Evolutionary conservation across 92 coral and sea anemone species (phyloP).

Genomic region (Palythoa caribaeorum): DNA sequence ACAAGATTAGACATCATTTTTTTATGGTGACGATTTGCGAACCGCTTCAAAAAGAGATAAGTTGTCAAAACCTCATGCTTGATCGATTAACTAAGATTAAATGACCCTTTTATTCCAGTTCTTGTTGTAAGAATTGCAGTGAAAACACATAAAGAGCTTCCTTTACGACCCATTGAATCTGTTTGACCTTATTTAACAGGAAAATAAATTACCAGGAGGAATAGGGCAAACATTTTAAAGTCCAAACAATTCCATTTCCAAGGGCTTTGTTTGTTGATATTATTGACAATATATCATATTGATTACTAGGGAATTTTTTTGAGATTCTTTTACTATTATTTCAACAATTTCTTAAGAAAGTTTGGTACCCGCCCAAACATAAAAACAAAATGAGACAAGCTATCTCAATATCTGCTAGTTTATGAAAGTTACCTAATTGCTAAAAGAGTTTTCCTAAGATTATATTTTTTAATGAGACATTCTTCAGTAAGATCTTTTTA

Average conservation of each 20-base stretch:
- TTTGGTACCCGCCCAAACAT: constrained; percentile 42
- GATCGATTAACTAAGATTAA: constrained; percentile 39
- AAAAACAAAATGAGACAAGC: constrained; percentile 21
- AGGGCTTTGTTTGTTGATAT: background rate
- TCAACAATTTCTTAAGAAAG: constrained; percentile 16
- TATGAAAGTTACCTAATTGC: constrained; percentile 29
- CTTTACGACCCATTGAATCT: constrained; percentile 7
- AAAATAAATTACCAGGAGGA: background rate
- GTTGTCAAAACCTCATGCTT: constrained; percentile 54
- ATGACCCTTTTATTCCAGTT: background rate
- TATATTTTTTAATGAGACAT: background rate
- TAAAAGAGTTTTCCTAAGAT: background rate
- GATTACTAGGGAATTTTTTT: constrained; percentile 18
- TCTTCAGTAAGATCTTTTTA: background rate
- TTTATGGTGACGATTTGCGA: constrained; percentile 59
- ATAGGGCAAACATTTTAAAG: background rate
- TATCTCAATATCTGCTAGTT: background rate
- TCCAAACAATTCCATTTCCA: background rate
- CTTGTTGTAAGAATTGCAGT: background rate
- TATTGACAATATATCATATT: background rate
- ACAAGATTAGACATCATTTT: constrained; percentile 62
- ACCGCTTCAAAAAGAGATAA: constrained; percentile 47
- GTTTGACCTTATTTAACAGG: constrained; percentile 12
- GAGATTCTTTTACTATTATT: constrained; percentile 24
- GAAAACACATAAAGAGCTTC: background rate